phyloP scores from a whole-genome alignment of 2,113 vertebrate species.

The Crotalus horridus region DNA sequence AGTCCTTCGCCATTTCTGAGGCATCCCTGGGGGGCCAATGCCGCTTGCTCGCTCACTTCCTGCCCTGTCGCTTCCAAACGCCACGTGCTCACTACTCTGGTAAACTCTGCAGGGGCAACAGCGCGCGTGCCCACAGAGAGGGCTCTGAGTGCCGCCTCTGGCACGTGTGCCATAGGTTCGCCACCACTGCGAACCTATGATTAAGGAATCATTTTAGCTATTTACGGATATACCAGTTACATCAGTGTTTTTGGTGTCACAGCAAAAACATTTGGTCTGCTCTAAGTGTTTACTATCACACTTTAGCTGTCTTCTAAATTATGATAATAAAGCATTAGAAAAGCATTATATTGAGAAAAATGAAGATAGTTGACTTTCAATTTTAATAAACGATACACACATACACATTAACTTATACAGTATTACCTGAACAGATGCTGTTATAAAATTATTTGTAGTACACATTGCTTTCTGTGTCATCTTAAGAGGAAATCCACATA shows the following conservation, averaged over 20 bases:
- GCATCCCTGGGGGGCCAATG: too few species aligned
- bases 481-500: constrained; percentile 81
- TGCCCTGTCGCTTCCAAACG: too few species aligned
- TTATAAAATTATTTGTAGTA: constrained; percentile 62
- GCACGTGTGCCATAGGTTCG: too few species aligned
- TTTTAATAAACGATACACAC: neutral
- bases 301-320: neutral
- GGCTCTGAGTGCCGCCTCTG: too few species aligned
- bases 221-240: neutral
- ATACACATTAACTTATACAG: neutral
- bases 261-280: neutral
- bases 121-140: too few species aligned
- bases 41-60: too few species aligned
- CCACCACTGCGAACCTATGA: too few species aligned
- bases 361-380: neutral
- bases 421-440: constrained; percentile 62
- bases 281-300: neutral
- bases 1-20: too few species aligned
- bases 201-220: neutral
- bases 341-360: neutral
- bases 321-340: neutral
- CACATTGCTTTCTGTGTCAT: constrained; percentile 76
- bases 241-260: neutral
- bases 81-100: too few species aligned
- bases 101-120: too few species aligned